phyloP scores from a whole-genome alignment of 2,113 vertebrate genomes.

The Athene cunicularia region DNA sequence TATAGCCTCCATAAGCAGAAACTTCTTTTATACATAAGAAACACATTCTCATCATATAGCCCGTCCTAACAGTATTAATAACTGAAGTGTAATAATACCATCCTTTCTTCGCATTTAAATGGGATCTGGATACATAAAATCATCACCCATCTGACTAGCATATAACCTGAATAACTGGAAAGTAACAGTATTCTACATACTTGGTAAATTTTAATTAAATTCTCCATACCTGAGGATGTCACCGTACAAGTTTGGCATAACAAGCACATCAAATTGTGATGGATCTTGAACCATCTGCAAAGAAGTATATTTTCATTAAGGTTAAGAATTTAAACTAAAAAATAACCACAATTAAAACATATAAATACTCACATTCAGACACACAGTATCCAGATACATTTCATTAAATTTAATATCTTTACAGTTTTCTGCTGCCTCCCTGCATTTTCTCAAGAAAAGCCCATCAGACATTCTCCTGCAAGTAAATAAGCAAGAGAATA shows the following conservation, averaged over 20 bases:
- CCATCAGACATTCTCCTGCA: conserved; percentile 96
- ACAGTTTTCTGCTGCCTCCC: conserved; percentile 94
- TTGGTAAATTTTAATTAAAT: neutral
- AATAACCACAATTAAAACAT: neutral
- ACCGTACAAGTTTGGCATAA: conserved; percentile 97
- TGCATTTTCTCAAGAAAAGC: conserved; percentile 92
- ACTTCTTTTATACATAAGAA: neutral
- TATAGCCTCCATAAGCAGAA: neutral
- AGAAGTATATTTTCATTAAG: neutral
- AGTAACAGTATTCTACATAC: neutral
- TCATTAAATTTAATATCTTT: conserved; percentile 97
- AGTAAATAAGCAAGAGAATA: conserved; percentile 15
- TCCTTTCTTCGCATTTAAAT: neutral
- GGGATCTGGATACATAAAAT: neutral
- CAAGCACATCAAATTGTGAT: conserved; percentile 92
- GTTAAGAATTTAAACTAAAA: neutral
- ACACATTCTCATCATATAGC: neutral
- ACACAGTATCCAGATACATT: conserved; percentile 98
- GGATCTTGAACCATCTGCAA: conserved; percentile 96
- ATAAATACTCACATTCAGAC: conserved; percentile 87
- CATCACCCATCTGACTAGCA: neutral
- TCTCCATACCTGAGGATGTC: conserved; percentile 91
- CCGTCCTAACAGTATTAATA: neutral
- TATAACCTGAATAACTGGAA: neutral
- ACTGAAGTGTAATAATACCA: neutral